Evolutionary conservation across 2,797 vertebrate species (phyloP).

Genomic region (Dermochelys coriacea): DNA sequence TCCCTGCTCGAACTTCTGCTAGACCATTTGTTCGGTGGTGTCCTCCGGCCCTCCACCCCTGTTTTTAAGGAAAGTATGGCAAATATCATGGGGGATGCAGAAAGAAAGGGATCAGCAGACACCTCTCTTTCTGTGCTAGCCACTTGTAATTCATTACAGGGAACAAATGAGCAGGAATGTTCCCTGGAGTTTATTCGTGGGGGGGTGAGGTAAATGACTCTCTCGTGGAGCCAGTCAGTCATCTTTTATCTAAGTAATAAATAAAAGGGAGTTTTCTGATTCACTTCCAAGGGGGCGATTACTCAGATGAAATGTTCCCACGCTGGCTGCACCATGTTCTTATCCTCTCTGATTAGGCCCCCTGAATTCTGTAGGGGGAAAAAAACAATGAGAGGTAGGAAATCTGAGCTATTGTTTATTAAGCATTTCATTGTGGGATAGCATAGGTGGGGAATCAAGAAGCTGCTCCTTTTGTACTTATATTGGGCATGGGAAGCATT

Average conservation of each 20-base stretch:
- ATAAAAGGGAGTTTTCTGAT: constrained; percentile 37
- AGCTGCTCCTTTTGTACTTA: neutral
- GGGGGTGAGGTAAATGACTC: neutral
- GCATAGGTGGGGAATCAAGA: constrained; percentile 24
- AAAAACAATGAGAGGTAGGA: constrained; percentile 45
- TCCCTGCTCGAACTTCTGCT: neutral
- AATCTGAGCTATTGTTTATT: neutral
- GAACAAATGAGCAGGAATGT: neutral
- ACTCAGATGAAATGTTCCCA: constrained; percentile 46
- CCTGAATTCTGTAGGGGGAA: neutral
- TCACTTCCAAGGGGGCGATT: constrained; percentile 31
- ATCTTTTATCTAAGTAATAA: constrained; percentile 43
- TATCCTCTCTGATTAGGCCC: constrained; percentile 34
- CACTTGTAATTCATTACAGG: neutral
- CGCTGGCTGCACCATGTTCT: neutral
- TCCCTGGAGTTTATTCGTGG: neutral
- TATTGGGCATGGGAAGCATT: constrained; percentile 6
- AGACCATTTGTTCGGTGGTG: neutral
- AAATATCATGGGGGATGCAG: neutral
- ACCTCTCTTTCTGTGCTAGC: neutral
- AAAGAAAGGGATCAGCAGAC: neutral
- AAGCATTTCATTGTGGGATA: neutral
- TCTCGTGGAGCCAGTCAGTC: neutral
- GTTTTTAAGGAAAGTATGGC: neutral
- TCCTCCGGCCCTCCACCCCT: neutral